Evolutionary conservation across 2,797 vertebrate genomes (phyloP).

Genomic region (Sebastes ruberrimus): DNA sequence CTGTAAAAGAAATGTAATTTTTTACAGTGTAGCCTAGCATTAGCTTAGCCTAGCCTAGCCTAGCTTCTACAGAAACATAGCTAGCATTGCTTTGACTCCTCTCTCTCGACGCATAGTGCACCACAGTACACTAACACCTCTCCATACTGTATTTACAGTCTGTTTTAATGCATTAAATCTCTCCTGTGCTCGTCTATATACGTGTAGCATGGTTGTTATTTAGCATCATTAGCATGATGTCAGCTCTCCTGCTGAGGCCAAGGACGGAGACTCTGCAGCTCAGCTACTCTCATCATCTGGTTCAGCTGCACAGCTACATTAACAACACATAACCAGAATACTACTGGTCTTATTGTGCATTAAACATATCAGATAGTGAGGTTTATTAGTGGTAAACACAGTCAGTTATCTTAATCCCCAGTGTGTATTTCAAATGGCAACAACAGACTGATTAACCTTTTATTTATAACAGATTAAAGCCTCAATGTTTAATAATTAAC

Average conservation of each 20-base stretch:
- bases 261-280: constrained; percentile 40
- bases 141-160: accelerated
- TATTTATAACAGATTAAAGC: background rate
- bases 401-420: background rate
- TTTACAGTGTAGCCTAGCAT: background rate
- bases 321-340: accelerated
- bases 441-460: background rate
- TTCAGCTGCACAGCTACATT: too few relatives aligned
- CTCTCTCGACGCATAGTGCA: constrained; percentile 24
- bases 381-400: background rate
- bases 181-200: background rate
- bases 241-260: constrained; percentile 66
- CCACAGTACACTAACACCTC: accelerated
- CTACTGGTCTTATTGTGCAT: accelerated
- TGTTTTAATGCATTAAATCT: background rate
- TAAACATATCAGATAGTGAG: background rate
- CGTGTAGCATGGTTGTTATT: constrained; percentile 1
- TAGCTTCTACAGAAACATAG: too few relatives aligned
- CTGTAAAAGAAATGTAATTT: too few relatives aligned
- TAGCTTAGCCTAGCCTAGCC: too few relatives aligned
- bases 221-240: constrained; percentile 61
- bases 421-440: background rate
- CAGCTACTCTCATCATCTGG: too few relatives aligned
- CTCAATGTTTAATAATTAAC: background rate
- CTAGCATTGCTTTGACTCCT: constrained; percentile 18